Percentiles rank a stretch among this genome's conserved stretches.
Evolutionary conservation across 30 jellyfish, hydroid and myxozoan genomes (phyloP).

Genomic region (Aurelia aurita): DNA sequence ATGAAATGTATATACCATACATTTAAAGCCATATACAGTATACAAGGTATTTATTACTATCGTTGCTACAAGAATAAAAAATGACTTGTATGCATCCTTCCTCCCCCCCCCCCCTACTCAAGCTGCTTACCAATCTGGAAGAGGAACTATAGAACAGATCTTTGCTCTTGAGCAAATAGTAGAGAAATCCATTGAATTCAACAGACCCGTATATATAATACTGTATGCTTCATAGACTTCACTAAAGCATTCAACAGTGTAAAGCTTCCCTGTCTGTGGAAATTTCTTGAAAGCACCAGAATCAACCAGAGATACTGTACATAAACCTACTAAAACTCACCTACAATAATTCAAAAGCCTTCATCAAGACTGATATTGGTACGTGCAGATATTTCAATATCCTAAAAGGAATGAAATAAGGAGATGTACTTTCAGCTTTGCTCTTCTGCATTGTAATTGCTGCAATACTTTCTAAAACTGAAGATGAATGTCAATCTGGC

Average conservation of each 20-base stretch:
- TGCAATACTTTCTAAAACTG: not conserved
- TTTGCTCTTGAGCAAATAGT: conserved; percentile 11
- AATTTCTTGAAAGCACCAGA: not conserved
- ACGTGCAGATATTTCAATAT: not conserved
- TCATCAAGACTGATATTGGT: conserved; percentile 13
- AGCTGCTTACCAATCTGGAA: conserved; percentile 30
- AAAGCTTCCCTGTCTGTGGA: conserved; percentile 6
- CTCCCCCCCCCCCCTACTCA: conserved; percentile 5
- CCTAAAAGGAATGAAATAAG: conserved; percentile 14
- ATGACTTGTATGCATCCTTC: conserved; percentile 13
- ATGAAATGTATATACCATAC: not conserved
- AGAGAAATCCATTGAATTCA: conserved; percentile 14
- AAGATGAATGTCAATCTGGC: conserved; percentile 27
- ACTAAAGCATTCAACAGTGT: conserved; percentile 33
- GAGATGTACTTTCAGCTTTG: conserved; percentile 2
- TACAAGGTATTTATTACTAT: conserved; percentile 16
- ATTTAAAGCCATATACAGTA: too few species aligned
- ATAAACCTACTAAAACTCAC: conserved; percentile 21
- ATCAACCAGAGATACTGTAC: not conserved
- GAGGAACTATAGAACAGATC: conserved; percentile 28
- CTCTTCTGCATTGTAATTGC: conserved; percentile 23
- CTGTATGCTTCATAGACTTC: conserved; percentile 28
- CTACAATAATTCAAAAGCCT: conserved; percentile 6
- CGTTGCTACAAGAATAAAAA: conserved; percentile 2
- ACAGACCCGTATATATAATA: conserved; percentile 18